These are phyloP conservation scores for Puntigrus tetrazona DNA, from an alignment of 2,113 vertebrate species.

Conservation along the genomic window DNA sequence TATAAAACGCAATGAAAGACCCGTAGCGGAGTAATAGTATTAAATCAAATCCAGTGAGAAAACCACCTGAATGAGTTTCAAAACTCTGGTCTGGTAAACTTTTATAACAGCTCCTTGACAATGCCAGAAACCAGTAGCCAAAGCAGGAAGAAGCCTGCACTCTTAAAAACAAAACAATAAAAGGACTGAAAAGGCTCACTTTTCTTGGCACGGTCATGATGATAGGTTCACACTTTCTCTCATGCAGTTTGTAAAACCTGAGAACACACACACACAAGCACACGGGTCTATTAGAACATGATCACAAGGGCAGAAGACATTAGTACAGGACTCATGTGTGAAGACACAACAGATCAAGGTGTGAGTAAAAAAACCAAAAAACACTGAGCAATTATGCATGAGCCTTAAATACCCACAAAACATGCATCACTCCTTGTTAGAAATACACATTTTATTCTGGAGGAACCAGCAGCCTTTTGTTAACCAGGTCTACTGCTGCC, in stretches of 20 bases:
- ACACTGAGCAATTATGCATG: neutral
- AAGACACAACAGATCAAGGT: neutral
- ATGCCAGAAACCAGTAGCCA: neutral
- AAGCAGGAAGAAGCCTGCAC: neutral
- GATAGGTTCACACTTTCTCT: slow-evolving; percentile 96
- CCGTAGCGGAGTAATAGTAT: neutral
- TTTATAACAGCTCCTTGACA: neutral
- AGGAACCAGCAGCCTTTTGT: neutral
- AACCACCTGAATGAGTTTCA: neutral
- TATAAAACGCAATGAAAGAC: neutral
- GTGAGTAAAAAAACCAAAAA: neutral
- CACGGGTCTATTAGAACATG: neutral
- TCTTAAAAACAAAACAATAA: neutral
- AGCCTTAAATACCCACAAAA: neutral
- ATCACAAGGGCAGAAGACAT: neutral
- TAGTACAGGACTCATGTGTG: neutral
- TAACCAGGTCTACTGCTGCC: slow-evolving; percentile 53
- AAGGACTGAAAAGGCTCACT: slow-evolving; percentile 75
- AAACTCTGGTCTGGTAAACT: neutral
- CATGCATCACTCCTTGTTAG: neutral
- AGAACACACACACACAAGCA: slow-evolving; percentile 55
- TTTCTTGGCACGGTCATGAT: slow-evolving; percentile 98
- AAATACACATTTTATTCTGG: neutral
- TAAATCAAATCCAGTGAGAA: neutral
- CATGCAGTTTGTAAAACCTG: slow-evolving; percentile 97